phyloP scores from a whole-genome alignment of 2,888 invertebrate species.

The Ganaspis brasiliensis region DNA sequence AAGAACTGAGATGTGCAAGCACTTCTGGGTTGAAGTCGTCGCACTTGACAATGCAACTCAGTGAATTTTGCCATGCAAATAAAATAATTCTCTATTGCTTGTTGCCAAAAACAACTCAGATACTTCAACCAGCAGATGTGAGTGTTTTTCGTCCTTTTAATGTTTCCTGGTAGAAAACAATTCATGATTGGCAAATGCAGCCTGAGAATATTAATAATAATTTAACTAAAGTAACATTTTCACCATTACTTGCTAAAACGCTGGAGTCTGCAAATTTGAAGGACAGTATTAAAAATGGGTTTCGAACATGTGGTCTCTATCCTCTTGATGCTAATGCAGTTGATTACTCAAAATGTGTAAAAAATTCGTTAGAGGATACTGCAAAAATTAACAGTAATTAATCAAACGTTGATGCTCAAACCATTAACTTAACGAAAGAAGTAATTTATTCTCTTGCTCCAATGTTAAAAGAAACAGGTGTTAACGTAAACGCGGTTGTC shows the following conservation, averaged over 20 bases:
- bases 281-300: conserved; percentile 42
- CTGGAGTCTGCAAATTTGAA: conserved; percentile 24
- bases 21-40: conserved; percentile 68
- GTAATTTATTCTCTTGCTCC: neutral
- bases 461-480: neutral
- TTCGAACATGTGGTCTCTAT: conserved; percentile 49
- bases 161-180: conserved; percentile 65
- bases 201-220: conserved; percentile 60
- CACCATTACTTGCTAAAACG: conserved; percentile 59
- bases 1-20: conserved; percentile 62
- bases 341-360: neutral
- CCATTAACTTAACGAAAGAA: neutral
- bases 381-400: neutral
- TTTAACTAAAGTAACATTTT: conserved; percentile 68
- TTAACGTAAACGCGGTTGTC: neutral
- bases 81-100: conserved; percentile 67
- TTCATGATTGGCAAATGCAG: conserved; percentile 54
- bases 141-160: conserved; percentile 69
- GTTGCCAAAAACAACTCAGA: conserved; percentile 57
- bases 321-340: conserved; percentile 44
- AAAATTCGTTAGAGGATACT: neutral
- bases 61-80: conserved; percentile 65
- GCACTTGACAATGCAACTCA: conserved; percentile 64
- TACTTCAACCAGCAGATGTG: conserved; percentile 67
- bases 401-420: neutral